phyloP scores from a whole-genome alignment of 2,888 invertebrate genomes.

The Heliothis peltigera region DNA sequence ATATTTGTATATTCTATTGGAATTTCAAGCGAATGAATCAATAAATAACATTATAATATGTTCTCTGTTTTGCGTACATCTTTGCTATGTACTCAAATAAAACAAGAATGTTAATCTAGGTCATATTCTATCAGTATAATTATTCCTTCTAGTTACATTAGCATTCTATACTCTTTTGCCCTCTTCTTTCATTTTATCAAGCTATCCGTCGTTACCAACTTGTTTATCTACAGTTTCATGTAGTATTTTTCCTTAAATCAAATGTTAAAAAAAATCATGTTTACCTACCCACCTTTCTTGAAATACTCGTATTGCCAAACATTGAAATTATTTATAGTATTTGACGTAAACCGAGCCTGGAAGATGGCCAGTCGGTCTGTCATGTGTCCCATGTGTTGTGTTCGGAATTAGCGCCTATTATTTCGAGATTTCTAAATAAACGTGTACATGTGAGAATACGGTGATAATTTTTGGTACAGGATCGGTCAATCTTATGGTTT shows the following conservation, averaged over 20 bases:
- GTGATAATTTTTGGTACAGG: constrained; percentile 22
- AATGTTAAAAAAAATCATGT: constrained; percentile 8
- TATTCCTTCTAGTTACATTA: no score
- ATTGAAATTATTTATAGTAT: constrained; percentile 75
- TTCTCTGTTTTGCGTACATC: background rate
- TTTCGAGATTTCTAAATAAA: constrained; percentile 31
- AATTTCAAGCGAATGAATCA: constrained; percentile 2
- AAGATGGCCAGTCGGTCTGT: constrained; percentile 70
- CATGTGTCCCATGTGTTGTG: constrained; percentile 50
- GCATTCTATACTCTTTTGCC: no score
- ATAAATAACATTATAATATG: background rate
- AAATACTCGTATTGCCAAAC: constrained; percentile 74
- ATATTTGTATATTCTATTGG: constrained; percentile 5
- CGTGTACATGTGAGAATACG: constrained; percentile 14
- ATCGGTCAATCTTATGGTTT: constrained; percentile 2
- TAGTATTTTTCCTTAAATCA: constrained; percentile 13
- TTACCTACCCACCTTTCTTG: constrained; percentile 38
- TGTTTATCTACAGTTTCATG: background rate
- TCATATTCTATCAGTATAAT: background rate
- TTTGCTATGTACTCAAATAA: no score
- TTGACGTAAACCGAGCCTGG: constrained; percentile 78
- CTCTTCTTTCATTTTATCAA: no score
- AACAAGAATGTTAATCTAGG: background rate
- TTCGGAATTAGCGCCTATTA: constrained; percentile 40
- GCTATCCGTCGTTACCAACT: no score